Evolutionary conservation across 2,888 invertebrate genomes (phyloP).

Genomic region (Ophioninae sp.): DNA sequence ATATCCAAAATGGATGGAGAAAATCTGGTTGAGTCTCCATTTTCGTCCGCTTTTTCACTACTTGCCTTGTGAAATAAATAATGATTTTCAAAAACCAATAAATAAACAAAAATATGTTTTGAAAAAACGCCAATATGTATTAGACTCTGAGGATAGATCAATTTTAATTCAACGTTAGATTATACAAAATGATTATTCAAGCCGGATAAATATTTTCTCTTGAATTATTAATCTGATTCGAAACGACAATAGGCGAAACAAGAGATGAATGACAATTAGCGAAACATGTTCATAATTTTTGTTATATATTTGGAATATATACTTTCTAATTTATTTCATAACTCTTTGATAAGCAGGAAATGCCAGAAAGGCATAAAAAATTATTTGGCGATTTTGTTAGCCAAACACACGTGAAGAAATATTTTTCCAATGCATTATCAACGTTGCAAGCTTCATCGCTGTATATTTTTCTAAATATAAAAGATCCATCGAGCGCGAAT

Average conservation of each 20-base stretch:
- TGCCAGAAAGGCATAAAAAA: too few relatives aligned
- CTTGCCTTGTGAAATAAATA: background rate
- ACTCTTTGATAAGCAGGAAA: too few relatives aligned
- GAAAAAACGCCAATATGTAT: too few relatives aligned
- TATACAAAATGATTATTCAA: background rate
- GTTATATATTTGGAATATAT: background rate
- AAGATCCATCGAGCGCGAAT: too few relatives aligned
- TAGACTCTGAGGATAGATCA: background rate
- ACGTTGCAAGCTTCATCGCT: too few relatives aligned
- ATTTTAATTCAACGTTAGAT: background rate
- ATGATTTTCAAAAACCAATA: background rate
- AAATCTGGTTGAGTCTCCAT: background rate
- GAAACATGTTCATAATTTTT: background rate
- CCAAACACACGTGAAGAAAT: too few relatives aligned
- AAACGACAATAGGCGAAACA: background rate
- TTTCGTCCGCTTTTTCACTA: background rate
- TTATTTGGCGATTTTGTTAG: too few relatives aligned
- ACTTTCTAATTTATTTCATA: too few relatives aligned
- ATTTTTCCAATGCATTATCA: too few relatives aligned
- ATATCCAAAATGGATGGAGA: background rate
- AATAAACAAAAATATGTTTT: too few relatives aligned
- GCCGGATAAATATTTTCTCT: background rate
- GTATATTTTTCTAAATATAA: too few relatives aligned
- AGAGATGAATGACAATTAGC: background rate
- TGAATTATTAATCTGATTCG: background rate